Percentiles rank a stretch among this genome's conserved stretches.
Evolutionary conservation across 2,797 vertebrate genomes (phyloP).

Genomic region (Muraenolepis orangiensis): DNA sequence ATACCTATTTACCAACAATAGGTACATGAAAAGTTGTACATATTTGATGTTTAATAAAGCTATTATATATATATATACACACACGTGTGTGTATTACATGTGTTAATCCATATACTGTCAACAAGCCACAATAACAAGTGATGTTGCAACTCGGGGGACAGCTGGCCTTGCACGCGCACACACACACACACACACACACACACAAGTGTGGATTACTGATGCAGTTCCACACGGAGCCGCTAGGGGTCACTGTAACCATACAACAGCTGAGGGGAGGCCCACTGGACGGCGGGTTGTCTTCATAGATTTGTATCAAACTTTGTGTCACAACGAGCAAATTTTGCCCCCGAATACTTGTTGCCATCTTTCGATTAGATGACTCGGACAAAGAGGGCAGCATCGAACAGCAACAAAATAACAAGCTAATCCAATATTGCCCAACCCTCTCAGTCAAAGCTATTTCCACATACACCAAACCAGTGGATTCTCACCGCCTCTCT

Average conservation of each 20-base stretch:
- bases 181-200: too few species aligned
- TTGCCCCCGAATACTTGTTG: background rate
- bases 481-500: too few species aligned
- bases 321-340: background rate
- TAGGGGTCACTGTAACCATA: conserved; percentile 57
- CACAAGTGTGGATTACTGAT: too few species aligned
- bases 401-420: background rate
- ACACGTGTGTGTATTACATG: too few species aligned
- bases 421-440: too few species aligned
- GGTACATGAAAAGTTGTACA: background rate
- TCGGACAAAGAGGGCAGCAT: background rate
- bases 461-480: too few species aligned
- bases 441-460: too few species aligned
- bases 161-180: too few species aligned
- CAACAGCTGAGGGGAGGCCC: background rate
- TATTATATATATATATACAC: background rate
- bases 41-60: background rate
- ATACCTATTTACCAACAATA: background rate
- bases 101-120: too few species aligned
- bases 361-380: background rate
- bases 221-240: conserved; percentile 48
- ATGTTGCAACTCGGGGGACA: too few species aligned
- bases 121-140: too few species aligned
- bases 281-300: background rate
- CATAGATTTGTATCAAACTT: background rate